phyloP scores from a whole-genome alignment of 2,888 invertebrate species.

The Hydrotaea diabolus region DNA sequence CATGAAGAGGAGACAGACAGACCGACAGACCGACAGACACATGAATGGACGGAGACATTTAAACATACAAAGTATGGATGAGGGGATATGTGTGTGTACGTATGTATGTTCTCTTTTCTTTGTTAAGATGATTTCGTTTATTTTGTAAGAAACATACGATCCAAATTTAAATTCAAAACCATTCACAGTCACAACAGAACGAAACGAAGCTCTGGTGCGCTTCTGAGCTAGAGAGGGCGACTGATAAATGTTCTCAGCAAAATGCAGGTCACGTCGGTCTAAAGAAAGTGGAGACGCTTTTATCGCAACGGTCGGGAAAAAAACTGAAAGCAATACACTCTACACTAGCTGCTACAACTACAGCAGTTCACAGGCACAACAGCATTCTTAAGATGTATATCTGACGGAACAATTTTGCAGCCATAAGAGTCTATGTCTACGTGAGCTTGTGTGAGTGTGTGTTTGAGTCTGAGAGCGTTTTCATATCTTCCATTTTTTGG shows the following conservation, averaged over 20 bases:
- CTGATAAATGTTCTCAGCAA: slow-evolving; percentile 61
- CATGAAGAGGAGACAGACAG: neutral
- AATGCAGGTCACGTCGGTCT: slow-evolving; percentile 68
- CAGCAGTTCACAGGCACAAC: neutral
- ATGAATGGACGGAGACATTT: neutral
- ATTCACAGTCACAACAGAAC: slow-evolving; percentile 49
- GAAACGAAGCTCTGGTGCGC: neutral
- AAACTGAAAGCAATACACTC: slow-evolving; percentile 23
- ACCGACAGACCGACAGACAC: neutral
- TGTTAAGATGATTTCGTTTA: slow-evolving; percentile 13
- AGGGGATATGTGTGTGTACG: neutral
- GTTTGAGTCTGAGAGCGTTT: neutral
- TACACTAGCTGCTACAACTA: neutral
- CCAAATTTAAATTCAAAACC: slow-evolving; percentile 64
- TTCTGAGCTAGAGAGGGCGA: slow-evolving; percentile 32
- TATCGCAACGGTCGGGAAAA: slow-evolving; percentile 35
- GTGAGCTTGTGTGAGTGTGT: neutral
- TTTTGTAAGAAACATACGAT: neutral
- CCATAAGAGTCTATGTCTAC: neutral
- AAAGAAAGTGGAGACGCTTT: slow-evolving; percentile 68
- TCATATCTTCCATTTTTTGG: neutral
- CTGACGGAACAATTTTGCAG: neutral
- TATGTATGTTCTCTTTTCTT: neutral
- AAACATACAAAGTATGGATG: neutral
- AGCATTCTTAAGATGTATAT: slow-evolving; percentile 22